Evolutionary conservation across 2,888 invertebrate genomes (phyloP).

Genomic region (Megaustenia siamemsis): DNA sequence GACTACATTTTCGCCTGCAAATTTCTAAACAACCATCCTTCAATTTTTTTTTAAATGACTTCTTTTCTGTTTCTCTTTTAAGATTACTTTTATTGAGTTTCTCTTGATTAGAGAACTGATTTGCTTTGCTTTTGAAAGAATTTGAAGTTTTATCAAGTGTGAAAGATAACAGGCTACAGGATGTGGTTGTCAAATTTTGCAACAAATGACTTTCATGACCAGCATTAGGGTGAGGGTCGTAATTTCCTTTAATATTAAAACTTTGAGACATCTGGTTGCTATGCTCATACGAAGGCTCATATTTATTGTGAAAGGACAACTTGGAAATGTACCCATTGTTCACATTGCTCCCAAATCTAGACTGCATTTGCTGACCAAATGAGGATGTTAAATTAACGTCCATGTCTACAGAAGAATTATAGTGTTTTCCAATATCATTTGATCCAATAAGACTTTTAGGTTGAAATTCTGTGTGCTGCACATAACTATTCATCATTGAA

Average conservation of each 20-base stretch:
- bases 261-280: no score
- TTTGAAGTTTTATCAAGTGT: not conserved
- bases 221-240: no score
- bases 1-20: conserved; percentile 42
- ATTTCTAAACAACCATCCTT: conserved; percentile 24
- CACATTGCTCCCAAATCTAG: not conserved
- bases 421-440: not conserved
- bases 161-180: not conserved
- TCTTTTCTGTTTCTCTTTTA: conserved; percentile 4
- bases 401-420: not conserved
- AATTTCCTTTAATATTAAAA: no score
- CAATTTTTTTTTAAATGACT: not conserved
- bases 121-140: no score
- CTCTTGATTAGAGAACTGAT: not conserved
- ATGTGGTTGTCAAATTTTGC: conserved; percentile 6
- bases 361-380: no score
- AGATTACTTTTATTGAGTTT: not conserved
- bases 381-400: not conserved
- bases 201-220: not conserved
- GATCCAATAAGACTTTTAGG: not conserved
- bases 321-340: not conserved
- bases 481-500: not conserved
- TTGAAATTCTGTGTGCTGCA: not conserved
- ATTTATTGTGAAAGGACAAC: not conserved
- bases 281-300: no score